phyloP scores from a whole-genome alignment of 2,113 vertebrate species.

The Sinocyclocheilus anophthalmus region DNA sequence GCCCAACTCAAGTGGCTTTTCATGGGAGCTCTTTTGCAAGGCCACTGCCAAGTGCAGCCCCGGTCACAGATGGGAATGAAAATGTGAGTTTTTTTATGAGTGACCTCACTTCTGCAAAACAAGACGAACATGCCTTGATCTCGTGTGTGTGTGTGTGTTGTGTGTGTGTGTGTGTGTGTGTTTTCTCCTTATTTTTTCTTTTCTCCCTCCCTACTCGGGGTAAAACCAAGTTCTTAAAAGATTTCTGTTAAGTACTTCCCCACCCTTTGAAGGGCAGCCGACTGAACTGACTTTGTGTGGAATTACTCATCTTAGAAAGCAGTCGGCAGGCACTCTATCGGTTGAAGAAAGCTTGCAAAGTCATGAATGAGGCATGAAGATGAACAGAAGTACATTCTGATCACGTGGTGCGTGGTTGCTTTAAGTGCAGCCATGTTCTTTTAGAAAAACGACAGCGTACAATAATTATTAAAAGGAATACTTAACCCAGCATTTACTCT shows the following conservation, averaged over 20 bases:
- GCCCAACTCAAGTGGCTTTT: slow-evolving; percentile 44
- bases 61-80: slow-evolving; percentile 37
- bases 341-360: background rate
- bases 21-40: background rate
- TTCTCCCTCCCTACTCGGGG: background rate
- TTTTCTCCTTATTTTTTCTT: background rate
- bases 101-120: slow-evolving; percentile 24
- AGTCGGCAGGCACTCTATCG: background rate
- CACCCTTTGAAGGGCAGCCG: slow-evolving; percentile 29
- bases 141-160: background rate
- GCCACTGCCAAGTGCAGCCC: slow-evolving; percentile 25
- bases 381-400: background rate
- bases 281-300: slow-evolving; percentile 35
- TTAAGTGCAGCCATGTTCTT: background rate
- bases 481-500: background rate
- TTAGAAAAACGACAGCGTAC: background rate
- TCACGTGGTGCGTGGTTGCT: background rate
- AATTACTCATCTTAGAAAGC: slow-evolving; percentile 7
- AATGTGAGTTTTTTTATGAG: slow-evolving; percentile 3
- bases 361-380: slow-evolving; percentile 5
- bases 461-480: background rate
- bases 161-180: background rate
- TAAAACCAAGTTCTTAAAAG: slow-evolving; percentile 39
- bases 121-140: slow-evolving; percentile 36
- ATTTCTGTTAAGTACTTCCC: slow-evolving; percentile 33